Base-by-base conservation (phyloP, 2,888 invertebrate genomes). In the Pharmacophagus antenor region DNA sequence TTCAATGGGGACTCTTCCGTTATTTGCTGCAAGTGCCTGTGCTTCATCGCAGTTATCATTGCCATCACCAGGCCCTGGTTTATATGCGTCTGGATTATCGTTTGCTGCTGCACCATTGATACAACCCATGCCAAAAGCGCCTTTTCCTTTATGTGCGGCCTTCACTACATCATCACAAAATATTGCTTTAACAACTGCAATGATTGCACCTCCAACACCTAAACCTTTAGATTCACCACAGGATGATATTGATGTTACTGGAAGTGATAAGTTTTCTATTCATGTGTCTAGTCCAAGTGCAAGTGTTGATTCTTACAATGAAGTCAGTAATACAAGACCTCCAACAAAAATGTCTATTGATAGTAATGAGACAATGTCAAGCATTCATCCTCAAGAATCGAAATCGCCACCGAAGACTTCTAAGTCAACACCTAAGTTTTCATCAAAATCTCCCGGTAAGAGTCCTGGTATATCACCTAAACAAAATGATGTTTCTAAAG, bases 161-260 rank as follows among this genome's bases (percentile, higher is more conserved):
- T 96, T 96, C 75, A 95, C 96, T 1, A 94, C 95, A 7, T 95
- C 95, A 0, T 94, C 95, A 60, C 95, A 95, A 76, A 96, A 96
- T 72, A 93, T 96, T 88, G 95, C 95, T 0, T 82, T 96, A 12
- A 96, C 95, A 0, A 94, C 95, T 10, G 95, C 95, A 1, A 95
- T 96, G 93, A 95, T 95, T 15, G 95, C 95, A 53, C 93, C 95
- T 3, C 93, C 93, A 1, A 91, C 92, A 1, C 91, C 92, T 5
- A 90, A 91, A 69, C 83, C 85, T 0, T 70, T 82, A 25, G 86
- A 88, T 64, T 89, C 91, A 18, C 88, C 90, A 1, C 76, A 76
- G 21, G 88, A 88, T 61, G 91, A 91, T 58, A 80, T 83, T 48
- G 88, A 89, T 60, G 79, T 80, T 15, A 81, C 83, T 21, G 77